These are phyloP conservation scores for Hetaerina titia DNA, from an alignment of 2,888 invertebrate species.

Conservation along the genomic window DNA sequence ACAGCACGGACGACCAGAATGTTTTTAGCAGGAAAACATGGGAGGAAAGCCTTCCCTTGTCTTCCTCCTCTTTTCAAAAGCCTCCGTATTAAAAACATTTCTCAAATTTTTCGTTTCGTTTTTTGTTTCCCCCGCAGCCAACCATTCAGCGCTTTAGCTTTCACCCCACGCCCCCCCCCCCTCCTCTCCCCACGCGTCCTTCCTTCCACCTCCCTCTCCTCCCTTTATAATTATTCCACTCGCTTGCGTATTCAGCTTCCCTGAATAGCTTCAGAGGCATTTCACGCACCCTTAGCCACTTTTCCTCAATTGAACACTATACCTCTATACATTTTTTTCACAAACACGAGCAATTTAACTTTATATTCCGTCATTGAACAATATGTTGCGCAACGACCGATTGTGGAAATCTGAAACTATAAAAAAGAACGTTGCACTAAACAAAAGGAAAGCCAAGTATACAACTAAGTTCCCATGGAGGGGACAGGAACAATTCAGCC, in stretches of 20 bases:
- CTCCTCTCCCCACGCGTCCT: not conserved
- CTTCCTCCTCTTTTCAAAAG: constrained; percentile 21
- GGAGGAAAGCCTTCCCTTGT: not conserved
- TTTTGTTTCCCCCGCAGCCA: constrained; percentile 50
- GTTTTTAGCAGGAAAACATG: not conserved
- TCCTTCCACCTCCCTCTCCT: not conserved
- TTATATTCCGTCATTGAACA: constrained; percentile 48
- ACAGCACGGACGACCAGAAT: not conserved
- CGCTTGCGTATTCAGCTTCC: constrained; percentile 60
- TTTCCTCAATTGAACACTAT: constrained; percentile 65
- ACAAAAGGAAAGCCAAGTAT: constrained; percentile 13
- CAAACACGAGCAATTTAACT: constrained; percentile 65
- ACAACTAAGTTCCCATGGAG: not conserved
- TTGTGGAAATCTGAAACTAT: constrained; percentile 37
- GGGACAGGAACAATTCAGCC: not conserved
- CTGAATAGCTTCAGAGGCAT: constrained; percentile 66
- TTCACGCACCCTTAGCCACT: constrained; percentile 66
- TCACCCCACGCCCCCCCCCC: not conserved
- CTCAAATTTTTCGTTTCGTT: constrained; percentile 36
- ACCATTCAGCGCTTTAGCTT: constrained; percentile 34
- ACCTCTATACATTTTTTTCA: constrained; percentile 27
- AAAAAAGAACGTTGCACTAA: constrained; percentile 20
- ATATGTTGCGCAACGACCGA: constrained; percentile 36
- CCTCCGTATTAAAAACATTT: constrained; percentile 51
- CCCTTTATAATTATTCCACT: constrained; percentile 62